Evolutionary conservation across 2,888 invertebrate genomes (phyloP).

Genomic region (Microplitis manilae): DNA sequence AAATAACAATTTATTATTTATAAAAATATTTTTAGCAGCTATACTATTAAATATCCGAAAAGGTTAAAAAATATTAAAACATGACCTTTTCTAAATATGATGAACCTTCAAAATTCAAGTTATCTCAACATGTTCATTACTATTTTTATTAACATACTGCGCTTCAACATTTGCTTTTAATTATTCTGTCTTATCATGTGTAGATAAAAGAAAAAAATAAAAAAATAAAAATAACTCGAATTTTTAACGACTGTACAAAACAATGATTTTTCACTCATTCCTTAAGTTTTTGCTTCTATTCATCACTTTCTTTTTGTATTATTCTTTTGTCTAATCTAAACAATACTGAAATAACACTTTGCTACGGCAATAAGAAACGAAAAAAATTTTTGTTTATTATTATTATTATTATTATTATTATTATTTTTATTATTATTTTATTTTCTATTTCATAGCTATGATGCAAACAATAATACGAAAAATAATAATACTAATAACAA

Average conservation of each 20-base stretch:
- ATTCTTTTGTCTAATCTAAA: background rate
- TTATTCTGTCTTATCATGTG: background rate
- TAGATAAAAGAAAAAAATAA: background rate
- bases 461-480: no score
- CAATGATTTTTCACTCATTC: constrained; percentile 18
- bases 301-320: background rate
- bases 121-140: background rate
- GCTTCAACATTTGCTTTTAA: background rate
- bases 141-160: background rate
- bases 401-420: no score
- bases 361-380: background rate
- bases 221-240: constrained; percentile 13
- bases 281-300: background rate
- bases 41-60: background rate
- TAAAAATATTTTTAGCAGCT: no score
- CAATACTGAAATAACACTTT: background rate
- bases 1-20: no score
- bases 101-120: background rate
- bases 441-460: no score
- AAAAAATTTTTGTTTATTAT: background rate
- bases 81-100: background rate
- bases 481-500: no score
- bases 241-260: constrained; percentile 21
- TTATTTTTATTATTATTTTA: no score
- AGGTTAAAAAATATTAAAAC: background rate